These are phyloP conservation scores for Rhimphoctona megacephalus DNA, from an alignment of 2,888 invertebrate genomes.

Conservation along the genomic window DNA sequence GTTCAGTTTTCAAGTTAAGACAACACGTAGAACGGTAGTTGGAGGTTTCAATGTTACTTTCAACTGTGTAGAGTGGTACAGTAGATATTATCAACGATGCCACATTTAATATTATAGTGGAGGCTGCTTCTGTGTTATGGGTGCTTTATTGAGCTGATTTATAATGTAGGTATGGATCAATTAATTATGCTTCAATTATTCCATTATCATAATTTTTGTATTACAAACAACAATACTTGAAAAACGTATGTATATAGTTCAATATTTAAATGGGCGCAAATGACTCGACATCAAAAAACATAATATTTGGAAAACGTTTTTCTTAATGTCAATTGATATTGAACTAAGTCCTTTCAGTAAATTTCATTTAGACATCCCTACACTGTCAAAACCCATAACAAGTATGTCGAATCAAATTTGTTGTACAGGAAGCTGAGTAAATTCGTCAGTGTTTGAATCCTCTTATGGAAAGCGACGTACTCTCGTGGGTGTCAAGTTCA, in stretches of 20 bases:
- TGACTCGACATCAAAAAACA: no score
- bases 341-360: not conserved
- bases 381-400: constrained; percentile 31
- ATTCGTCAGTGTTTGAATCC: constrained; percentile 29
- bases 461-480: constrained; percentile 22
- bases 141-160: not conserved
- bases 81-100: not conserved
- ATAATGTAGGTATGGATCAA: not conserved
- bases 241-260: no score
- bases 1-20: not conserved
- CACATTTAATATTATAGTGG: not conserved
- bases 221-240: not conserved
- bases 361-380: constrained; percentile 5
- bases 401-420: not conserved
- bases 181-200: not conserved
- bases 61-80: no score
- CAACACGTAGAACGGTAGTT: not conserved
- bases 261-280: no score
- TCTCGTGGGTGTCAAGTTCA: constrained; percentile 20
- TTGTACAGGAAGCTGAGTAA: not conserved
- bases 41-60: constrained; percentile 11
- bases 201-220: not conserved
- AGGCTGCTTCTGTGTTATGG: not conserved
- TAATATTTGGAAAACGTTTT: not conserved
- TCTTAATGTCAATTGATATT: not conserved